Evolutionary conservation across 2,888 invertebrate genomes (phyloP).

Genomic region (Coelopa pilipes): DNA sequence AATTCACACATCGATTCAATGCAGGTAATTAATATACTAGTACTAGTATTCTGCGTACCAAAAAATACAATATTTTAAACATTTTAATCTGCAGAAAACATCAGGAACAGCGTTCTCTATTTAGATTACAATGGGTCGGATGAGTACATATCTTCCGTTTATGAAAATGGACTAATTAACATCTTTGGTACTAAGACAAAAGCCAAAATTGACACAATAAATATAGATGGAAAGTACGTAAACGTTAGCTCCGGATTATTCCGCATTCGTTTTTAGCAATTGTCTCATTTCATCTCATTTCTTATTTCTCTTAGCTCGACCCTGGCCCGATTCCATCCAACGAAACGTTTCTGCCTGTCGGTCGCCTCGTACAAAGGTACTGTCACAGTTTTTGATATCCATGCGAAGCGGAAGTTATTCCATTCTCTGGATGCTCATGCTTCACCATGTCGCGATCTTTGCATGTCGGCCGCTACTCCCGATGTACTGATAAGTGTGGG

Average conservation of each 20-base stretch:
- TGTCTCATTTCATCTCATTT: neutral
- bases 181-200: constrained; percentile 63
- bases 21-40: constrained; percentile 47
- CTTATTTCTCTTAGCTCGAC: constrained; percentile 54
- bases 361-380: constrained; percentile 62
- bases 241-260: neutral
- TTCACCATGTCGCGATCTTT: constrained; percentile 64
- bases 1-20: constrained; percentile 58
- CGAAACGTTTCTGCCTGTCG: constrained; percentile 60
- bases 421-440: constrained; percentile 57
- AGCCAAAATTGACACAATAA: constrained; percentile 59
- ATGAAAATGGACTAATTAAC: constrained; percentile 61
- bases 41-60: neutral
- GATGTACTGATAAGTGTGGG: constrained; percentile 63
- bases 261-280: too few species aligned
- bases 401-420: constrained; percentile 58
- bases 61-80: neutral
- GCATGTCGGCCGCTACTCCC: constrained; percentile 58
- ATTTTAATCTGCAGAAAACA: constrained; percentile 48
- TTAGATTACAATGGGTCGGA: constrained; percentile 64
- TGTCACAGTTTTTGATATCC: constrained; percentile 61
- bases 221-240: constrained; percentile 59
- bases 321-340: constrained; percentile 63
- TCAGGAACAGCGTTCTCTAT: constrained; percentile 57
- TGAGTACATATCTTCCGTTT: constrained; percentile 63